phyloP scores from a whole-genome alignment of 2,797 vertebrate genomes.

The Schizothorax lantsangensis region DNA sequence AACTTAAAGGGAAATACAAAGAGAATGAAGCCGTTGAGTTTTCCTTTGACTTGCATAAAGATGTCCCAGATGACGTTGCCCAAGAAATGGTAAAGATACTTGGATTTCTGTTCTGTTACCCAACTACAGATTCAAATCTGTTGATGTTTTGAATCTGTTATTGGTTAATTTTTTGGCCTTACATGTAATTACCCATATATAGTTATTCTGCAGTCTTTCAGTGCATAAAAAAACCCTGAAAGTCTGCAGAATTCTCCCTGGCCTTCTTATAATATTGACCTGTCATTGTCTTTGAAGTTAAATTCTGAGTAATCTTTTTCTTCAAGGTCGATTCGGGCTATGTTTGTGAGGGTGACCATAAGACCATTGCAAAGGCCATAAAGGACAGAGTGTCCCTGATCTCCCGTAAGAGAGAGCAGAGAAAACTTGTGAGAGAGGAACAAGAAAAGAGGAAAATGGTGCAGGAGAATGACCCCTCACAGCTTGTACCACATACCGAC shows the following conservation, averaged over 20 bases:
- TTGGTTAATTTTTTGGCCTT: not conserved
- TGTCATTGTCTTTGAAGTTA: not conserved
- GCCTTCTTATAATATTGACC: not conserved
- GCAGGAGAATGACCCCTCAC: slow-evolving; percentile 75
- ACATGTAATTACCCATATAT: not conserved
- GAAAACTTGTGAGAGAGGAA: slow-evolving; percentile 93
- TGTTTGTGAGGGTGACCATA: slow-evolving; percentile 96
- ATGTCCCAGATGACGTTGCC: slow-evolving; percentile 95
- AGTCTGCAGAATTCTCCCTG: not conserved
- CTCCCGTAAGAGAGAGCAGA: slow-evolving; percentile 92
- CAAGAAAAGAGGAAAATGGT: slow-evolving; percentile 91
- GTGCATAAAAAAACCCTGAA: not conserved
- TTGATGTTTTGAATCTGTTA: not conserved
- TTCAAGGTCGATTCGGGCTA: slow-evolving; percentile 95
- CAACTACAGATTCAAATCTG: not conserved
- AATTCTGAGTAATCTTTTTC: not conserved
- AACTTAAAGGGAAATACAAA: slow-evolving; percentile 98
- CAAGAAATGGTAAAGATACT: slow-evolving; percentile 94
- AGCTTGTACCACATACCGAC: slow-evolving; percentile 17
- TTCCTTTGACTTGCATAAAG: slow-evolving; percentile 96
- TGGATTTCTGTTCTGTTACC: not conserved
- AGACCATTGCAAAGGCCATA: slow-evolving; percentile 98
- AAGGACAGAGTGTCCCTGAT: slow-evolving; percentile 97
- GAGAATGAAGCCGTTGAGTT: slow-evolving; percentile 99
- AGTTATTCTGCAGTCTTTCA: not conserved